Evolutionary conservation across 2,888 invertebrate genomes (phyloP).

Genomic region (Schizaphis graminum): DNA sequence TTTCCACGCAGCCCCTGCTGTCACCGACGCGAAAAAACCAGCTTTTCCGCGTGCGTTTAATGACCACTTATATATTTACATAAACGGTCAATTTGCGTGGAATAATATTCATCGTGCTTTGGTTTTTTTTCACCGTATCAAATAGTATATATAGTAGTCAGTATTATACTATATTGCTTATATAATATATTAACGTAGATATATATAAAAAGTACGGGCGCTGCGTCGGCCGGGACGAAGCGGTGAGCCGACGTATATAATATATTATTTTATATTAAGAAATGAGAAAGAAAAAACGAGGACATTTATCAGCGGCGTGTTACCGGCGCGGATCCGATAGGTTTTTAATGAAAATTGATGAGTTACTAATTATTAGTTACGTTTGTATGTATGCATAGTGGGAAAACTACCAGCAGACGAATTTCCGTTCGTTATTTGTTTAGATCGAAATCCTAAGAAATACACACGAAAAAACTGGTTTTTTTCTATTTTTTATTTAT

Average conservation of each 20-base stretch:
- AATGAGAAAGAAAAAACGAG: not conserved
- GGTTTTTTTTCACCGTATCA: not conserved
- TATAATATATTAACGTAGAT: not conserved
- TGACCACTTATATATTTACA: conserved; percentile 57
- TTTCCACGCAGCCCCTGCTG: not conserved
- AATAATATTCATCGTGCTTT: conserved; percentile 23
- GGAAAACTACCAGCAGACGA: not conserved
- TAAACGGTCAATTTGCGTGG: conserved; percentile 53
- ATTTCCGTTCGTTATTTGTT: conserved; percentile 22
- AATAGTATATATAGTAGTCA: not conserved
- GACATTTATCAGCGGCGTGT: conserved; percentile 32
- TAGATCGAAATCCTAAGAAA: conserved; percentile 43
- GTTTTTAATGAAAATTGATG: conserved; percentile 60
- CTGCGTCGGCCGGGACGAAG: not conserved
- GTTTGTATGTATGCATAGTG: not conserved
- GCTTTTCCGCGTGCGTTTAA: conserved; percentile 16
- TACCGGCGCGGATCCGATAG: not conserved
- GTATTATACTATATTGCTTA: not conserved
- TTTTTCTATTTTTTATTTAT: not conserved
- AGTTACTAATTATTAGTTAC: conserved; percentile 54
- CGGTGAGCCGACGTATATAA: not conserved
- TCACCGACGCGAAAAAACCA: not conserved
- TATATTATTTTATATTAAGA: not conserved
- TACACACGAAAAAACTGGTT: conserved; percentile 41
- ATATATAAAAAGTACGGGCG: not conserved